phyloP scores from a whole-genome alignment of 2,797 vertebrate genomes.

The Pipistrellus nathusii region DNA sequence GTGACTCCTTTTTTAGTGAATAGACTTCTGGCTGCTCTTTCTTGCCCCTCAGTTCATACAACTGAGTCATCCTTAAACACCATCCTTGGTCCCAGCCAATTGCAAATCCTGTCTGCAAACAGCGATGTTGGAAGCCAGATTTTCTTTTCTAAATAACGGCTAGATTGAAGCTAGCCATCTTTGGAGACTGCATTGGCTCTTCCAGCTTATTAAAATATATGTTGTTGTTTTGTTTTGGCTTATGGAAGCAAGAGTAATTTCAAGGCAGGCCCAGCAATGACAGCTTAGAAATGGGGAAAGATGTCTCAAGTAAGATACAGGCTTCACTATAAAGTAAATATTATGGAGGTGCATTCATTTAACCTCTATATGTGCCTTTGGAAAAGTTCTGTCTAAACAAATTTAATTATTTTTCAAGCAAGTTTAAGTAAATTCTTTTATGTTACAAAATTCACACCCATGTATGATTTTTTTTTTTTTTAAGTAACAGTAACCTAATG shows the following conservation, averaged over 20 bases:
- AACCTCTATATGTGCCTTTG: neutral
- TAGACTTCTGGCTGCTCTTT: neutral
- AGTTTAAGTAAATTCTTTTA: neutral
- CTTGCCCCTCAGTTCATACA: neutral
- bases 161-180: constrained; percentile 45
- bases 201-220: constrained; percentile 23
- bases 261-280: constrained; percentile 5
- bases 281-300: constrained; percentile 34
- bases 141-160: constrained; percentile 58
- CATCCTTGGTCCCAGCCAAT: constrained; percentile 3
- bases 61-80: constrained; percentile 67
- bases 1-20: neutral
- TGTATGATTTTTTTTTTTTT: constrained; percentile 26
- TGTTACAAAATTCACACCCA: neutral
- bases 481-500: constrained; percentile 18
- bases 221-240: neutral
- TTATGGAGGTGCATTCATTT: neutral
- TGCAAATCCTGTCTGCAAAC: constrained; percentile 49
- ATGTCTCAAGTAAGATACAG: neutral
- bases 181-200: constrained; percentile 34
- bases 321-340: neutral
- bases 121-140: constrained; percentile 46
- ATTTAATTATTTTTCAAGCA: neutral
- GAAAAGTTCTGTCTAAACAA: neutral
- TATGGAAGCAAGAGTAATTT: constrained; percentile 43